Conservation (phyloP, 2,113 vertebrate species). For the Rhombomys opimus region DNA sequence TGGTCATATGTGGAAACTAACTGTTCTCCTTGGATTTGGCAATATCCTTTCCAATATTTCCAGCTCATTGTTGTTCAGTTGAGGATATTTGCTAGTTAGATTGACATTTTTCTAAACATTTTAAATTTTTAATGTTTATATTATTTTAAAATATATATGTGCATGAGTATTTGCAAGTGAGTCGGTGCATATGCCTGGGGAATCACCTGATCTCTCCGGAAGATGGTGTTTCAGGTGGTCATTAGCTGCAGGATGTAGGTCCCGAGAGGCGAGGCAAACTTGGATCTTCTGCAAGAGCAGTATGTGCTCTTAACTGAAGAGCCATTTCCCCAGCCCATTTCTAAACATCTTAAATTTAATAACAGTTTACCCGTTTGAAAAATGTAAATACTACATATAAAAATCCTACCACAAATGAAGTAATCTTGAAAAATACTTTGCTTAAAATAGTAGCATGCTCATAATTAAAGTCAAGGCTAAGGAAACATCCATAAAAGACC, state of each 20-base stretch:
- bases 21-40: not conserved
- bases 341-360: constrained; percentile 48
- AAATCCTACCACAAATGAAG: not conserved
- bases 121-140: not conserved
- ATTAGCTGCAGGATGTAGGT: not conserved
- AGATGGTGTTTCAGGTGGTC: not conserved
- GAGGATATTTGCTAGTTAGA: not conserved
- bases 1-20: not conserved
- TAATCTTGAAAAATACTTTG: constrained; percentile 32
- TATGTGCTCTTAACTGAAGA: not conserved
- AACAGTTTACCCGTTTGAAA: not conserved
- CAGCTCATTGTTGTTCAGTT: not conserved
- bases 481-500: not conserved
- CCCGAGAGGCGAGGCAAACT: not conserved
- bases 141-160: not conserved
- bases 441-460: not conserved
- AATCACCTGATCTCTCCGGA: not conserved
- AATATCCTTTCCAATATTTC: not conserved
- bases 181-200: not conserved
- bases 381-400: constrained; percentile 29
- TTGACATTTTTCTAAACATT: constrained; percentile 40
- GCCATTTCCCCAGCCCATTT: not conserved
- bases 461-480: not conserved
- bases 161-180: not conserved
- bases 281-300: not conserved